Percentiles rank a stretch among this genome's conserved stretches.
phyloP scores from a whole-genome alignment of 2,113 vertebrate genomes.

The Thomomys bottae region DNA sequence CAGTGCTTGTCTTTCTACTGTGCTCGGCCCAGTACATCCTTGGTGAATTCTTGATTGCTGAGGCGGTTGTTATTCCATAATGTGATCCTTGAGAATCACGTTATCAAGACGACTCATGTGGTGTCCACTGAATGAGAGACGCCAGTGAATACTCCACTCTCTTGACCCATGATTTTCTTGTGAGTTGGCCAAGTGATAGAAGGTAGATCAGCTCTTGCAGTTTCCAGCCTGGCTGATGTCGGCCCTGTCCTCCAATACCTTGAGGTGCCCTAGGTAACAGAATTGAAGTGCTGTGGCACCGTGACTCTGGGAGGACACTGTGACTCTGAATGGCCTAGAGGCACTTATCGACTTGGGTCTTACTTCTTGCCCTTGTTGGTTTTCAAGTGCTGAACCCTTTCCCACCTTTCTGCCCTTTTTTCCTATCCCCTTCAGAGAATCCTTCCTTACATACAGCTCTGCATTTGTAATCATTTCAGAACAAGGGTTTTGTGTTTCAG shows the following conservation, averaged over 20 bases:
- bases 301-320: too few species aligned
- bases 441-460: background rate
- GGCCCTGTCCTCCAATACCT: background rate
- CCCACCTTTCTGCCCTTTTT: background rate
- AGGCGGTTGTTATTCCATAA: background rate
- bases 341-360: accelerated
- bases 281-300: accelerated
- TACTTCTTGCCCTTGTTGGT: accelerated
- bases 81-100: background rate
- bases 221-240: background rate
- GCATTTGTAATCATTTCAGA: background rate
- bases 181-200: background rate
- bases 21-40: background rate
- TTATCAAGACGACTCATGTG: too few species aligned
- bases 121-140: background rate
- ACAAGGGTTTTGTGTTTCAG: too few species aligned
- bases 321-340: too few species aligned
- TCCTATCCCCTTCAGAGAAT: background rate
- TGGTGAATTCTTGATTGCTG: background rate
- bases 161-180: background rate
- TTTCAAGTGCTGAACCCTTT: background rate
- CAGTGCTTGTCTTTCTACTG: background rate
- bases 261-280: too few species aligned
- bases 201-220: background rate
- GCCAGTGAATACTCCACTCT: background rate